Evolutionary conservation across 2,888 invertebrate species (phyloP).

Genomic region (Sepiola atlantica): DNA sequence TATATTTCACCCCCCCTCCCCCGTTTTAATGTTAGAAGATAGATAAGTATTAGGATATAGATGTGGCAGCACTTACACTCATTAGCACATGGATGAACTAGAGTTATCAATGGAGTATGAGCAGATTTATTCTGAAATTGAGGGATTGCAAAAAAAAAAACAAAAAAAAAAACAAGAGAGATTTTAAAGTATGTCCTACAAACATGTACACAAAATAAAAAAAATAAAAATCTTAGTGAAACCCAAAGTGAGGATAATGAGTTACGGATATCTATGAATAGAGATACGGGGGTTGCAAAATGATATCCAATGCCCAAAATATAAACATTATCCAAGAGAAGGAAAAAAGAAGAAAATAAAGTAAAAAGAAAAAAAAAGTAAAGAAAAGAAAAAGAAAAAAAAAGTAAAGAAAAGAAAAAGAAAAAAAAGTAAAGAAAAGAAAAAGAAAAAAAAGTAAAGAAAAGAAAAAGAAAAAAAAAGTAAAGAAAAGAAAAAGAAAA

Average conservation of each 20-base stretch:
- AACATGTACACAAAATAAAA: background rate
- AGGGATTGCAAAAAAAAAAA: background rate
- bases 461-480: too few relatives aligned
- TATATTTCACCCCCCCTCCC: too few relatives aligned
- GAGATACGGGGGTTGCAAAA: background rate
- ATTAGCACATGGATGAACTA: too few relatives aligned
- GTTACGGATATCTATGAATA: background rate
- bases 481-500: too few relatives aligned
- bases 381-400: too few relatives aligned
- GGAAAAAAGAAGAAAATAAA: background rate
- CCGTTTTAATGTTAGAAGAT: too few relatives aligned
- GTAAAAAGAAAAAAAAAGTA: too few relatives aligned
- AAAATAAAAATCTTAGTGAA: background rate
- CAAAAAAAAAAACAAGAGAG: background rate
- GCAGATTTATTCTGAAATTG: background rate
- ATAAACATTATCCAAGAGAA: background rate
- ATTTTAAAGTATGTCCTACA: background rate
- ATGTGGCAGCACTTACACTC: too few relatives aligned
- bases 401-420: too few relatives aligned
- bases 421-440: too few relatives aligned
- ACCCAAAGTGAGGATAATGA: background rate
- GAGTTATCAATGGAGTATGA: background rate
- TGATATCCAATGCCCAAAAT: background rate
- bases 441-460: too few relatives aligned
- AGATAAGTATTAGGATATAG: too few relatives aligned